phyloP scores from a whole-genome alignment of 1,140 invertebrate genomes.

The Myzus persicae region DNA sequence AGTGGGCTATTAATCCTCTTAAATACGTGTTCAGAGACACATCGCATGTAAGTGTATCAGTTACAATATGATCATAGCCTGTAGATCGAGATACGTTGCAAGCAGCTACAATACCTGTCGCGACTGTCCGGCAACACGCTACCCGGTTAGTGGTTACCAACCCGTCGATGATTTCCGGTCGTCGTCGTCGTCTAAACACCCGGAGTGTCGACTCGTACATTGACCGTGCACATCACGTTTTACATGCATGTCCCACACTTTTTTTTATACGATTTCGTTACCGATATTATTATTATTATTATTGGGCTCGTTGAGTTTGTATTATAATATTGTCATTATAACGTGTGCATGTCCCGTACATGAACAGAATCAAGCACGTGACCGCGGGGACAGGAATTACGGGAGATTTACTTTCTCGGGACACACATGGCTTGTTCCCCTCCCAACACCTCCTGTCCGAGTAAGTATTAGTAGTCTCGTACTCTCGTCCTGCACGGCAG shows the following conservation, averaged over 20 bases:
- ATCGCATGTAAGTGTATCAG: background rate
- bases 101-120: too few relatives aligned
- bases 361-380: slow-evolving; percentile 27
- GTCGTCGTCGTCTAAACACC: background rate
- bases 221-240: background rate
- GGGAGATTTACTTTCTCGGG: slow-evolving; percentile 40
- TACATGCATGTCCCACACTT: background rate
- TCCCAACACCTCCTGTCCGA: background rate
- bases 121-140: too few relatives aligned
- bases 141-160: too few relatives aligned
- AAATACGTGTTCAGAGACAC: background rate
- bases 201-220: too few relatives aligned
- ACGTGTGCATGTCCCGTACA: background rate
- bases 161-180: too few relatives aligned
- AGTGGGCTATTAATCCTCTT: too few relatives aligned
- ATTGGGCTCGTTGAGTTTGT: background rate
- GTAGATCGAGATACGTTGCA: background rate
- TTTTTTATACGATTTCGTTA: background rate
- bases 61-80: background rate
- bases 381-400: slow-evolving; percentile 29
- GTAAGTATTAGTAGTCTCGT: background rate
- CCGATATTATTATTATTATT: background rate
- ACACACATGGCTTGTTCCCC: background rate
- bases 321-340: background rate
- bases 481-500: background rate